Base-by-base conservation (phyloP, 2,113 vertebrate genomes). In the Nyctibius bracteatus region DNA sequence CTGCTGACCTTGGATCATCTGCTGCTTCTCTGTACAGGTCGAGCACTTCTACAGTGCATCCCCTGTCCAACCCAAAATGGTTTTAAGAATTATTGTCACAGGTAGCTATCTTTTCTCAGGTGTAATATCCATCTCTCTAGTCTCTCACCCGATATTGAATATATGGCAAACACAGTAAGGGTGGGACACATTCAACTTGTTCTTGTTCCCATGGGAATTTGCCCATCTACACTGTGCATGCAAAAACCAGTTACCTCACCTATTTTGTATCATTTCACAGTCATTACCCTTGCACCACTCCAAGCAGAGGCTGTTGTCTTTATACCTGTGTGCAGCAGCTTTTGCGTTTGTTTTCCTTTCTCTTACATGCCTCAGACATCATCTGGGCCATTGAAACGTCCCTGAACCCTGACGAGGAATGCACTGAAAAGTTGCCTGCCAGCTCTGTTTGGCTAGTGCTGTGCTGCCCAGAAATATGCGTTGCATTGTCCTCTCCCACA, bases 101-200 rank as follows among this genome's bases (percentile, higher is more conserved):
- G 13, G 19, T 33, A 55, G 30, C 33, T 59, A 4, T 52, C 37
- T 78, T 54, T 67, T 66, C 73, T 95, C 43, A 71, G 30, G 37
- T 3, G 3, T 23, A 44, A 2, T 39, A 70, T 27, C 5, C 46
- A 25, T 27, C 25, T 71, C 14, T 77, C 33, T 27, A 43, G n/a
- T 46, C 15, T 67, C 33, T 71, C 33, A 43, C 10, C 16, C 3
- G 1, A 7, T 58, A 15, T 19, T 46, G 35, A 79, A 54, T 43
- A 35, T 17, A 10, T 3, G 59, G 39, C 14, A 82, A 61, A 54
- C 13, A 18, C 19, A 35, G 47, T 14, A 74, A 31, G 3, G 14
- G 8, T 18, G 37, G 33, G 8, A 52, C 22, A 30, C 0, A 0
- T 28, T n/a, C 21, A 31, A 5, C 24, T 41, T 46, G 70, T 44